phyloP scores from a whole-genome alignment of 2,113 vertebrate species.

The Cairina moschata region DNA sequence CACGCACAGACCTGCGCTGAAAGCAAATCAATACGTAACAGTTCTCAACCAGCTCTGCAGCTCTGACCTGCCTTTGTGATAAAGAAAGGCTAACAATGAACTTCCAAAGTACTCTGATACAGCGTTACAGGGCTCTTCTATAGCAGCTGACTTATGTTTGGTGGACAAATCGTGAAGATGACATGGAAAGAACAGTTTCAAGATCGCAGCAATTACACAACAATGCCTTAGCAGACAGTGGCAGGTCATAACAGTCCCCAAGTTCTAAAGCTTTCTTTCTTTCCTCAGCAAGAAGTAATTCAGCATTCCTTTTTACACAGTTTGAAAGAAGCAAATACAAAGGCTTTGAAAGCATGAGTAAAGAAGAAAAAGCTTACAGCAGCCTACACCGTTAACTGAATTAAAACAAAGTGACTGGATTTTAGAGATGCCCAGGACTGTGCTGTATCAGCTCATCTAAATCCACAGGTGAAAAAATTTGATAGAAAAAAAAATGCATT shows the following conservation, averaged over 20 bases:
- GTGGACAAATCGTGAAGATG: neutral
- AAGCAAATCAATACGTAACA: neutral
- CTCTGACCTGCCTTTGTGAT: neutral
- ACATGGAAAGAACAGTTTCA: neutral
- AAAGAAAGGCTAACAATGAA: neutral
- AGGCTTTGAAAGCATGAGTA: neutral
- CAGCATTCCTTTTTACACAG: neutral
- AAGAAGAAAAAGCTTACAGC: neutral
- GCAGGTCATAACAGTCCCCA: neutral
- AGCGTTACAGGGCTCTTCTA: neutral
- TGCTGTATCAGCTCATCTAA: neutral
- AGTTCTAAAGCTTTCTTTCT: neutral
- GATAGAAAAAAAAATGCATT: neutral
- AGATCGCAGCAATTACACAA: neutral
- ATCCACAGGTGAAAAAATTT: neutral
- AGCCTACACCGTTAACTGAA: neutral
- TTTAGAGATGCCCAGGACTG: neutral
- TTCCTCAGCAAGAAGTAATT: neutral
- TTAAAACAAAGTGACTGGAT: neutral
- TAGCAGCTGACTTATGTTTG: neutral
- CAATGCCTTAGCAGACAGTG: accelerated
- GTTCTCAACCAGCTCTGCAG: neutral
- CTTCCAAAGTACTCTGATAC: neutral
- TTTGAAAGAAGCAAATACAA: neutral
- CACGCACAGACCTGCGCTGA: neutral